Evolutionary conservation across 2,113 vertebrate genomes (phyloP).

Genomic region (Odontophorus gujanensis): DNA sequence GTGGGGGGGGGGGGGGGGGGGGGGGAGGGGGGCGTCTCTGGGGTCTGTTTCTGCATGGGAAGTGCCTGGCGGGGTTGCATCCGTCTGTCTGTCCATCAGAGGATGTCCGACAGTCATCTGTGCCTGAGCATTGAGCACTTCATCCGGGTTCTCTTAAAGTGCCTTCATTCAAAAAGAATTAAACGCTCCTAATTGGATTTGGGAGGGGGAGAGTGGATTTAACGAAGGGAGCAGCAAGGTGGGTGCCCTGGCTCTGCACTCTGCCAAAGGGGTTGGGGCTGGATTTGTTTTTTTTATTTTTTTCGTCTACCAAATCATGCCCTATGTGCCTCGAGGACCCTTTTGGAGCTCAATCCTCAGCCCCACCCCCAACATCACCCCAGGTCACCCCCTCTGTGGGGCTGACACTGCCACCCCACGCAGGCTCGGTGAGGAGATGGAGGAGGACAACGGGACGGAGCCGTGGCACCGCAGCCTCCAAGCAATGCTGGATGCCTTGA

Average conservation of each 20-base stretch:
- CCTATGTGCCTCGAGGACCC: neutral
- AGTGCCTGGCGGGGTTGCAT: neutral
- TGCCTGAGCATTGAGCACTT: neutral
- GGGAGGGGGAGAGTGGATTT: neutral
- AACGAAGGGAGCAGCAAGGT: neutral
- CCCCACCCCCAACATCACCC: neutral
- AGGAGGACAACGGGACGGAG: constrained; percentile 54
- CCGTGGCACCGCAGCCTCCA: constrained; percentile 68
- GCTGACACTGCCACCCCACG: neutral
- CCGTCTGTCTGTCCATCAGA: neutral
- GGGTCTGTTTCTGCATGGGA: neutral
- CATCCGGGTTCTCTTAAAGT: neutral
- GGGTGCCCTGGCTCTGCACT: rapidly evolving
- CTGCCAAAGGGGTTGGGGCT: neutral
- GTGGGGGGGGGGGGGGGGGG: no score
- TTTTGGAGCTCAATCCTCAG: rapidly evolving
- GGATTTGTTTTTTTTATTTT: neutral
- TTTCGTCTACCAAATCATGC: neutral
- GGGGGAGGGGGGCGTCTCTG: neutral
- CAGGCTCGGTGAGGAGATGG: constrained; percentile 46
- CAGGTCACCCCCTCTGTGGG: rapidly evolving
- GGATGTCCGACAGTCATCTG: neutral
- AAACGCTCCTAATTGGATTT: neutral
- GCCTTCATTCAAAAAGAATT: neutral
- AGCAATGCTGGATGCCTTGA: constrained; percentile 65